Percentiles rank a stretch among this genome's conserved stretches.
These are phyloP conservation scores for Stenopsyche tienmushanensis DNA, from an alignment of 1,140 invertebrate species.

Conservation along the genomic window DNA sequence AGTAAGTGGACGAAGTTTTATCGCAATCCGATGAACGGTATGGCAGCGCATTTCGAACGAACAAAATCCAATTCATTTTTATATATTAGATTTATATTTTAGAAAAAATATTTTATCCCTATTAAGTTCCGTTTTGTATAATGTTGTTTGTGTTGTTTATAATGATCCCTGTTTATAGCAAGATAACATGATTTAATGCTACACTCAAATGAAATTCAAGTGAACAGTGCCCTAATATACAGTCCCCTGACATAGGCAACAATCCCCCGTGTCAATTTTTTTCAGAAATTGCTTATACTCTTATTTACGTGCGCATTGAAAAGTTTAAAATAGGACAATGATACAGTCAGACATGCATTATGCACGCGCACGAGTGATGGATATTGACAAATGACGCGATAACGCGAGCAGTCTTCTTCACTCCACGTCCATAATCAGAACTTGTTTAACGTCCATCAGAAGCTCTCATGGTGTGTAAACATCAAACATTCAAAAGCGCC, in stretches of 20 bases:
- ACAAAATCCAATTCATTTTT: too few species aligned
- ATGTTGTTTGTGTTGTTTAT: too few species aligned
- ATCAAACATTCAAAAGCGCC: conserved; percentile 34
- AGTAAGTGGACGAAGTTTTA: too few species aligned
- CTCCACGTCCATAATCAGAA: conserved; percentile 19
- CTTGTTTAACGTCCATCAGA: conserved; percentile 33
- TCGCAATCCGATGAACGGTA: too few species aligned
- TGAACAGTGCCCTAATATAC: background rate
- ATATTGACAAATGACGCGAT: conserved; percentile 25
- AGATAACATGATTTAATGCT: too few species aligned
- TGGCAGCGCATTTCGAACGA: too few species aligned
- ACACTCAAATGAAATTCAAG: background rate
- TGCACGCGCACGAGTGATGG: background rate
- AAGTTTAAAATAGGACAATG: background rate
- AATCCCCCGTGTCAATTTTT: too few species aligned
- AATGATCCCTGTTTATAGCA: too few species aligned
- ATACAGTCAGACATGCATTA: background rate
- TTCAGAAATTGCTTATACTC: background rate
- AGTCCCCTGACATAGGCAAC: too few species aligned
- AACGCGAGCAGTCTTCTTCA: conserved; percentile 6
- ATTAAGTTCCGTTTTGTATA: too few species aligned
- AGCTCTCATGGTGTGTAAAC: conserved; percentile 24
- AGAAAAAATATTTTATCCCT: too few species aligned
- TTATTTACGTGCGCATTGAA: background rate
- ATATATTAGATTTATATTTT: too few species aligned